phyloP scores from a whole-genome alignment of 2,113 vertebrate genomes.

The Gopherus flavomarginatus region DNA sequence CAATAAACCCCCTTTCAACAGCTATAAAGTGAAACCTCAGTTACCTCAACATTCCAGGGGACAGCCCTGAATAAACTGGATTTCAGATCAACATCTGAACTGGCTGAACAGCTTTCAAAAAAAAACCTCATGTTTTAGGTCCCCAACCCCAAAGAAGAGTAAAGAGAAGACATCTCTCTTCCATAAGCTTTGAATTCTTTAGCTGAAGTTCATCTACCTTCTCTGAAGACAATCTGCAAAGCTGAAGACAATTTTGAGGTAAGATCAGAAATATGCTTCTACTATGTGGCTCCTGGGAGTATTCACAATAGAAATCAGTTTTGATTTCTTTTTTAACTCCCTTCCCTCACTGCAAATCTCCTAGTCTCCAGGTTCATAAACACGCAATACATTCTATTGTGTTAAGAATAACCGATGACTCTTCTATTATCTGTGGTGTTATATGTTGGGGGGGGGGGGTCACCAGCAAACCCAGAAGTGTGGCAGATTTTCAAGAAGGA shows the following conservation, averaged over 20 bases:
- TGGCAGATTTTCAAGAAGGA: not conserved
- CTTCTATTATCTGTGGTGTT: accelerated
- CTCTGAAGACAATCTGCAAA: not conserved
- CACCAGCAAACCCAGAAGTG: not conserved
- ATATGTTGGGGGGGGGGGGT: not conserved
- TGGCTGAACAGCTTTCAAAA: not conserved
- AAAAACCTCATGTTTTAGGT: not conserved
- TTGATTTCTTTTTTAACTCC: not conserved
- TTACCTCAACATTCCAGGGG: not conserved
- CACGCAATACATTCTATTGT: not conserved
- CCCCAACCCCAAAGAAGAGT: not conserved
- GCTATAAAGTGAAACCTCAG: not conserved
- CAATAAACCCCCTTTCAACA: not conserved
- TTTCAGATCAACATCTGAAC: not conserved
- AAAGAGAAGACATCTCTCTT: not conserved
- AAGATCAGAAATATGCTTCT: not conserved
- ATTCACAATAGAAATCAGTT: not conserved
- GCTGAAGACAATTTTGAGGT: not conserved
- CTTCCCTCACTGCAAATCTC: not conserved
- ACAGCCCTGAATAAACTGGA: not conserved
- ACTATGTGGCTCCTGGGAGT: not conserved
- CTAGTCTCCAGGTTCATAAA: not conserved
- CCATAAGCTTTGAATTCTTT: not conserved
- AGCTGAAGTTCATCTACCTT: not conserved
- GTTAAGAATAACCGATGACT: not conserved